A percentile compares a stretch with the other conserved stretches of the same genome.
Conservation (phyloP, 2,888 invertebrate genomes). For the Prosopocoilus inquinatus region DNA sequence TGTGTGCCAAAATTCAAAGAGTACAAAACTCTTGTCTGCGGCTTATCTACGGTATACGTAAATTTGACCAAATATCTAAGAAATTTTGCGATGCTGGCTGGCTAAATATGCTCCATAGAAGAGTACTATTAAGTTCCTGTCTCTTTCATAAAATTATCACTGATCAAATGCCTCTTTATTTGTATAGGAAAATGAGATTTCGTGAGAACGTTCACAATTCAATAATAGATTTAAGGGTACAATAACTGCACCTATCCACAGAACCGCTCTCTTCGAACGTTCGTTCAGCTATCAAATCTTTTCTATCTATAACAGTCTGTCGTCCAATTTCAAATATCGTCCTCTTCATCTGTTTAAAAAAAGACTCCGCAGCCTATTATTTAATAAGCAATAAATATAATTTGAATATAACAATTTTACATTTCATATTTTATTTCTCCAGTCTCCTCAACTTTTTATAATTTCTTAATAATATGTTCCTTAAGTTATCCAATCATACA, state of each 20-base stretch:
- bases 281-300: too few relatives aligned
- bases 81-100: constrained; percentile 1
- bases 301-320: too few relatives aligned
- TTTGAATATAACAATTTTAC: too few relatives aligned
- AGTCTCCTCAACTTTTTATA: too few relatives aligned
- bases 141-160: constrained; percentile 8
- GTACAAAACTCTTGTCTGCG: too few relatives aligned
- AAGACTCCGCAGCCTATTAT: too few relatives aligned
- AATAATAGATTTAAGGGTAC: constrained; percentile 9
- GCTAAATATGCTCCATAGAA: constrained; percentile 7
- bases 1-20: constrained; percentile 5
- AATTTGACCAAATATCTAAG: constrained; percentile 4
- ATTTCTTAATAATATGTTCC: too few relatives aligned
- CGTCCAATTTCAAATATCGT: too few relatives aligned
- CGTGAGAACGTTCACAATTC: constrained; percentile 5
- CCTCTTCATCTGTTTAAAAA: too few relatives aligned
- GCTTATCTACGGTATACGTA: constrained; percentile 7
- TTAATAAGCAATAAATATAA: too few relatives aligned
- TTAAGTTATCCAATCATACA: too few relatives aligned
- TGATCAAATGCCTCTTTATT: constrained; percentile 2
- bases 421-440: too few relatives aligned
- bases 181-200: constrained; percentile 4
- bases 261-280: background rate
- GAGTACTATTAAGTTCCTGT: background rate
- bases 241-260: constrained; percentile 4